Evolutionary conservation across 2,113 vertebrate genomes (phyloP).

Genomic region (Dermatemys mawii): DNA sequence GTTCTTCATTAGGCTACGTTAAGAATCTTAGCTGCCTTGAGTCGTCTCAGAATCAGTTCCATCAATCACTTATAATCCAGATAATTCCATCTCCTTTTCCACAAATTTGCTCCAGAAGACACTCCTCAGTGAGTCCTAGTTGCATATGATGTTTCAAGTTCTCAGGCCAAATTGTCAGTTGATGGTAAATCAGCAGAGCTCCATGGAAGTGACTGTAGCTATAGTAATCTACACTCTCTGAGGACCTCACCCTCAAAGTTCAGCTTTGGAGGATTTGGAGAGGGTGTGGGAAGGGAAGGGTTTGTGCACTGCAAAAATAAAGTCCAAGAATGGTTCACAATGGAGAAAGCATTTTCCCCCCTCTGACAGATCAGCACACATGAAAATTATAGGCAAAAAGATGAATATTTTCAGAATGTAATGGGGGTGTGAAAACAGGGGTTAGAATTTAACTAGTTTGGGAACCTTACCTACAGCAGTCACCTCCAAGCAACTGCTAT

Average conservation of each 20-base stretch:
- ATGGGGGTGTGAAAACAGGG: neutral
- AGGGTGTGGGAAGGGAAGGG: neutral
- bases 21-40: constrained; percentile 4
- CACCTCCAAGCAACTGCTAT: neutral
- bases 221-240: neutral
- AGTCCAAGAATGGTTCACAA: neutral
- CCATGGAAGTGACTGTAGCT: neutral
- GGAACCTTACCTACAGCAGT: neutral
- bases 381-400: neutral
- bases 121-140: neutral
- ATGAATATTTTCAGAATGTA: neutral
- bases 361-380: neutral
- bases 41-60: constrained; percentile 1
- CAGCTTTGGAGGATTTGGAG: neutral
- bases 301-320: neutral
- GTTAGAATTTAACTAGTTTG: neutral
- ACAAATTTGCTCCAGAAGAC: neutral
- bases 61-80: neutral
- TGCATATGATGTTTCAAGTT: neutral
- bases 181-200: constrained; percentile 2
- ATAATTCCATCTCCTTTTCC: neutral
- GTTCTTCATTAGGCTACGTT: neutral
- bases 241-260: neutral
- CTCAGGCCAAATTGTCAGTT: neutral
- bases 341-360: neutral